phyloP scores from a whole-genome alignment of 2,888 invertebrate species.

The Nephrotoma flavescens region DNA sequence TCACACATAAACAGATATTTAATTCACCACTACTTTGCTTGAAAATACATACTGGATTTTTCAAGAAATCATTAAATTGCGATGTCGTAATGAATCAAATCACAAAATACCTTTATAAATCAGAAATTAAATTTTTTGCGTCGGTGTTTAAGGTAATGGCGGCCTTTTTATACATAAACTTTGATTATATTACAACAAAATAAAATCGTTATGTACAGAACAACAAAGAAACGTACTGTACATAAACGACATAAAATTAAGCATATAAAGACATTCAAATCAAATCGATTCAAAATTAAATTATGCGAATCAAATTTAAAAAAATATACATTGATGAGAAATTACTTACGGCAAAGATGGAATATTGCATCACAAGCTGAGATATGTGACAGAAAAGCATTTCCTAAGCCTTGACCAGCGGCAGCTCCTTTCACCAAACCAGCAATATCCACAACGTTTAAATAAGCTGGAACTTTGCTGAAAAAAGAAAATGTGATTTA shows the following conservation, averaged over 20 bases:
- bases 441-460: conserved; percentile 97
- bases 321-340: background rate
- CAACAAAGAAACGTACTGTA: background rate
- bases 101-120: background rate
- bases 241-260: background rate
- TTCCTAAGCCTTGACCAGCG: conserved; percentile 95
- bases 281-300: background rate
- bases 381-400: conserved; percentile 97
- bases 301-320: background rate
- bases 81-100: background rate
- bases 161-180: background rate
- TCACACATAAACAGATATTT: background rate
- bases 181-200: background rate
- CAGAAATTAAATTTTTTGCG: background rate
- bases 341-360: conserved; percentile 81
- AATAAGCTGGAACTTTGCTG: conserved; percentile 94
- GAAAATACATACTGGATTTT: background rate
- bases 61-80: background rate
- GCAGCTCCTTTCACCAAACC: conserved; percentile 96
- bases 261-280: background rate
- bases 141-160: background rate
- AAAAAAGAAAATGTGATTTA: conserved; percentile 20
- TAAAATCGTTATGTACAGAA: background rate
- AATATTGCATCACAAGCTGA: conserved; percentile 97
- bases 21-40: background rate